phyloP scores from a whole-genome alignment of 2,797 vertebrate species.

The Poeciliopsis presidionis region DNA sequence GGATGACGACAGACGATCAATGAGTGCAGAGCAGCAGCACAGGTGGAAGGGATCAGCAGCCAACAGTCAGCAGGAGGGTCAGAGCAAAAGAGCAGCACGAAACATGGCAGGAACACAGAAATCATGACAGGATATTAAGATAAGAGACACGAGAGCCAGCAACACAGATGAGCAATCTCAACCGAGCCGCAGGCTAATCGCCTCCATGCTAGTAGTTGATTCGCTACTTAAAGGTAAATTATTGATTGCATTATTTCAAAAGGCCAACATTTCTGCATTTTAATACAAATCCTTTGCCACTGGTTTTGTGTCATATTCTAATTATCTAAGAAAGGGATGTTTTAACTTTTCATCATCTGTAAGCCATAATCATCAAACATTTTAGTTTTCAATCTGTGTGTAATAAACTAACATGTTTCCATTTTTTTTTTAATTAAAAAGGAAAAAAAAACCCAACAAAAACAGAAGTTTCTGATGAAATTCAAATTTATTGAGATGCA shows the following conservation, averaged over 20 bases:
- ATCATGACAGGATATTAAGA: not conserved
- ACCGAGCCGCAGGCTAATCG: not conserved
- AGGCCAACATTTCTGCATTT: not conserved
- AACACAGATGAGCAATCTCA: not conserved
- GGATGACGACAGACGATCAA: not conserved
- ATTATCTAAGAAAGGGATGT: not conserved
- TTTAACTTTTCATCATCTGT: not conserved
- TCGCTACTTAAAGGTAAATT: not conserved
- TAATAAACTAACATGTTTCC: not conserved
- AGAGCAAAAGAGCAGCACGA: not conserved
- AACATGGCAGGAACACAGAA: not conserved
- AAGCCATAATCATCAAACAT: not conserved
- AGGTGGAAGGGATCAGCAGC: not conserved
- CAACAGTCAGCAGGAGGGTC: not conserved
- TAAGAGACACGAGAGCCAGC: not conserved
- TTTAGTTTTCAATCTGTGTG: not conserved
- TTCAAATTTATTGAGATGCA: slow-evolving; percentile 4
- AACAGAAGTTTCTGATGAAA: not conserved
- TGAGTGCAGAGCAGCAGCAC: not conserved
- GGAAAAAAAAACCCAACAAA: not conserved
- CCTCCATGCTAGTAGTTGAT: not conserved
- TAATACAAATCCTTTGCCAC: not conserved
- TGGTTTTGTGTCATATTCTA: not conserved
- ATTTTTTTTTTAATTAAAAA: not conserved
- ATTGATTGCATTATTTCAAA: not conserved